Conservation (phyloP, 2,888 invertebrate genomes). For the Andrena hattorfiana region DNA sequence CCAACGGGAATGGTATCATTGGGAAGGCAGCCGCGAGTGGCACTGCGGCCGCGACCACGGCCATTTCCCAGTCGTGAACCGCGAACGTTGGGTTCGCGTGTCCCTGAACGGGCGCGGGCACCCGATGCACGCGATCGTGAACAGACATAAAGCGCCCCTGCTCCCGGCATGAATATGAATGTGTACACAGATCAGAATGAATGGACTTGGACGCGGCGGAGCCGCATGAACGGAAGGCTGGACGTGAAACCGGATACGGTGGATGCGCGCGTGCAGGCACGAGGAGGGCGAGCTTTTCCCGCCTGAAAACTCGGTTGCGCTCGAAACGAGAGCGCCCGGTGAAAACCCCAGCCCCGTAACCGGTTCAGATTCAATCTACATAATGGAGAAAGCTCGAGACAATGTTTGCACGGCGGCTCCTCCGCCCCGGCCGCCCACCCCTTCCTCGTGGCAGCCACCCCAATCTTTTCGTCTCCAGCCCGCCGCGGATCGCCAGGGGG, state of each 20-base stretch:
- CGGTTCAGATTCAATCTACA: slow-evolving; percentile 83
- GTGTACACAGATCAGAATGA: slow-evolving; percentile 59
- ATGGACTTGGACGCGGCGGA: slow-evolving; percentile 46
- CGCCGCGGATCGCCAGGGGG: slow-evolving; percentile 69
- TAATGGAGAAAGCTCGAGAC: slow-evolving; percentile 84
- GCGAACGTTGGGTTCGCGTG: slow-evolving; percentile 25
- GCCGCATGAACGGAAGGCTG: slow-evolving; percentile 47
- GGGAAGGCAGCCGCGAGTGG: slow-evolving; percentile 14
- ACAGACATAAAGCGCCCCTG: slow-evolving; percentile 43
- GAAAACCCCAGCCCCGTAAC: slow-evolving; percentile 74
- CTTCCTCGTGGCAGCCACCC: slow-evolving; percentile 9
- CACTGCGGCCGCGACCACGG: slow-evolving; percentile 17
- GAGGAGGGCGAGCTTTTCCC: slow-evolving; percentile 30
- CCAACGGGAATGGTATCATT: slow-evolving; percentile 17
- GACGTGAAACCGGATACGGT: slow-evolving; percentile 35
- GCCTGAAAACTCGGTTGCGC: slow-evolving; percentile 66
- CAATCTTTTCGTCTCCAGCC: slow-evolving; percentile 52
- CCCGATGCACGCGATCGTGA: slow-evolving; percentile 41
- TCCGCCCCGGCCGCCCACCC: slow-evolving; percentile 37
- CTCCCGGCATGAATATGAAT: slow-evolving; percentile 56
- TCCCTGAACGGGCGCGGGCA: slow-evolving; percentile 29
- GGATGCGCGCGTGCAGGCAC: slow-evolving; percentile 19
- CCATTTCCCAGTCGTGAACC: slow-evolving; percentile 28
- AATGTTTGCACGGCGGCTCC: slow-evolving; percentile 80
- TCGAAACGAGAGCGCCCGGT: slow-evolving; percentile 66